phyloP scores from a whole-genome alignment of 2,888 invertebrate species.

The Tipula helvola region DNA sequence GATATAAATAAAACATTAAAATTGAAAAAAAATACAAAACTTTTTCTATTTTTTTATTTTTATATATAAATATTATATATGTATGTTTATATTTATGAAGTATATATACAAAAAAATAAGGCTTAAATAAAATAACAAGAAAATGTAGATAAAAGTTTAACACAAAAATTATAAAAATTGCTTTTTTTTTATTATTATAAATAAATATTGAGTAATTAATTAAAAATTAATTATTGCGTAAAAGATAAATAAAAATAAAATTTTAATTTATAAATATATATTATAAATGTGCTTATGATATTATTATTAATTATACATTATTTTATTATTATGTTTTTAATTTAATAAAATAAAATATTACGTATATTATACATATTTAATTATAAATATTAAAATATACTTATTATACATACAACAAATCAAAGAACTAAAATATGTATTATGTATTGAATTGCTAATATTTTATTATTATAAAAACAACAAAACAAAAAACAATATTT shows the following conservation, averaged over 20 bases:
- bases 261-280: neutral
- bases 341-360: neutral
- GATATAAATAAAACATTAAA: neutral
- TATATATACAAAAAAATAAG: neutral
- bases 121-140: neutral
- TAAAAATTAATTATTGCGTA: neutral
- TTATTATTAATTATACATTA: neutral
- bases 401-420: neutral
- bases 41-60: constrained; percentile 4
- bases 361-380: neutral
- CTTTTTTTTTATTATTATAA: neutral
- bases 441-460: neutral
- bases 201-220: neutral
- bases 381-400: neutral
- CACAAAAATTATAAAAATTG: neutral
- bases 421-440: neutral
- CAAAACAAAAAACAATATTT: neutral
- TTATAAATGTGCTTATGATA: neutral
- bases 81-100: neutral
- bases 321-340: neutral
- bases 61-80: neutral
- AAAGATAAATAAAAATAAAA: neutral
- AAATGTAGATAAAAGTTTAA: neutral
- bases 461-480: neutral
- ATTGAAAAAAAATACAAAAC: neutral